Conservation (phyloP, 2,888 invertebrate species). For the Byasa hedistus region DNA sequence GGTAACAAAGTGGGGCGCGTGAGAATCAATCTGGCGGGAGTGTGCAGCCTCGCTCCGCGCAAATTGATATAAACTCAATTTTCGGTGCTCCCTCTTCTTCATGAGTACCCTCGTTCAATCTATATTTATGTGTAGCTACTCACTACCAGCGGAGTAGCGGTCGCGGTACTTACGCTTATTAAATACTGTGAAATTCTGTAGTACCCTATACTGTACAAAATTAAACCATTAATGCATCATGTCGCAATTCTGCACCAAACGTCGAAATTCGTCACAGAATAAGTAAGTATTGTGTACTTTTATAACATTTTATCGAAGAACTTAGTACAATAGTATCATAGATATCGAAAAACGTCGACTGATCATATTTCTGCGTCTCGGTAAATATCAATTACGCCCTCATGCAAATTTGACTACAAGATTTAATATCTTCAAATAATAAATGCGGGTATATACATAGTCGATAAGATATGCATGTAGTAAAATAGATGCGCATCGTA, state of each 20-base stretch:
- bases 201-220: neutral
- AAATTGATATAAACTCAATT: conserved; percentile 64
- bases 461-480: no score
- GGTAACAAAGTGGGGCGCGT: conserved; percentile 26
- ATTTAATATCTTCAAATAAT: no score
- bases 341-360: no score
- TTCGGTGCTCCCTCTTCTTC: conserved; percentile 33
- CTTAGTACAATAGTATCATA: no score
- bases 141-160: conserved; percentile 5
- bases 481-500: neutral
- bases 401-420: no score
- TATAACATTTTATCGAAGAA: no score
- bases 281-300: no score
- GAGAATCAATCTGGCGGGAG: conserved; percentile 46
- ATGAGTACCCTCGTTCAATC: conserved; percentile 16
- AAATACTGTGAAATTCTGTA: neutral
- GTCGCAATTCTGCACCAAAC: neutral
- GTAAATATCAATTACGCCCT: no score
- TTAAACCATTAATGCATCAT: neutral
- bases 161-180: neutral
- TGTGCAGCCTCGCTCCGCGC: conserved; percentile 36
- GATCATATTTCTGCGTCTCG: no score
- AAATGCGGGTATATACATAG: no score
- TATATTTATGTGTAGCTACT: conserved; percentile 17
- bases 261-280: neutral